Percentiles rank a stretch among this genome's conserved stretches.
Conservation (phyloP, 2,888 invertebrate species). For the Herminia tarsipennalis region DNA sequence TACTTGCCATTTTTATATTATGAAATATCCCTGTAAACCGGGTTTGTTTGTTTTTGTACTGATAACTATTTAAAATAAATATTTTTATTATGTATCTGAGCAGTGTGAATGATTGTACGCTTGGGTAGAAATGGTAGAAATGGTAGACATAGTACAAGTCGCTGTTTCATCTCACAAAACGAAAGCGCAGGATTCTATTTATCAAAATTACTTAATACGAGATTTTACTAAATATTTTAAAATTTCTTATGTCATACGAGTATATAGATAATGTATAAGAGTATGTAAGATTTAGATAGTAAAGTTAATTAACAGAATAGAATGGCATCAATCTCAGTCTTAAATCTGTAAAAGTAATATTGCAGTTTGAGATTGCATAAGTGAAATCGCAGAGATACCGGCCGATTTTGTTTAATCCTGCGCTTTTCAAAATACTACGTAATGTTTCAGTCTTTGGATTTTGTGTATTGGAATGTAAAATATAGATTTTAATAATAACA, state of each 20-base stretch:
- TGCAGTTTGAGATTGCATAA: slow-evolving; percentile 23
- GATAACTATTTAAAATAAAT: slow-evolving; percentile 9
- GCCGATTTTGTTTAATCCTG: slow-evolving; percentile 28
- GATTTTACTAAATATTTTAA: not conserved
- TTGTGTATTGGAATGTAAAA: slow-evolving; percentile 53
- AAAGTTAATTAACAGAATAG: slow-evolving; percentile 31
- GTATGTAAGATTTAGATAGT: slow-evolving; percentile 17
- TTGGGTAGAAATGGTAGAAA: slow-evolving; percentile 13
- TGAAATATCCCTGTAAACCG: slow-evolving; percentile 25
- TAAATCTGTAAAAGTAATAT: slow-evolving; percentile 28
- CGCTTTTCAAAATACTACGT: slow-evolving; percentile 39
- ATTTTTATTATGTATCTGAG: slow-evolving; percentile 2
- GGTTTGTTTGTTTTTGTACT: slow-evolving; percentile 11
- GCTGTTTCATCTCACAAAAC: slow-evolving; percentile 27
- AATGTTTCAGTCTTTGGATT: slow-evolving; percentile 59
- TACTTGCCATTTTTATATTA: slow-evolving; percentile 46
- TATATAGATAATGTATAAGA: slow-evolving; percentile 34
- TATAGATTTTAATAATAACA: not conserved
- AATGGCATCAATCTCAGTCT: slow-evolving; percentile 47
- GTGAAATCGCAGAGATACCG: slow-evolving; percentile 18
- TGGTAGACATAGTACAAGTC: slow-evolving; percentile 28
- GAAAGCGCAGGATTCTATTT: slow-evolving; percentile 38
- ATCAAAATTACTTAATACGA: slow-evolving; percentile 1
- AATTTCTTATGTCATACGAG: slow-evolving; percentile 35
- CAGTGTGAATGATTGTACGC: slow-evolving; percentile 3